These are phyloP conservation scores for Brachionus manjavacas DNA, from an alignment of 1,140 invertebrate species.

Conservation along the genomic window DNA sequence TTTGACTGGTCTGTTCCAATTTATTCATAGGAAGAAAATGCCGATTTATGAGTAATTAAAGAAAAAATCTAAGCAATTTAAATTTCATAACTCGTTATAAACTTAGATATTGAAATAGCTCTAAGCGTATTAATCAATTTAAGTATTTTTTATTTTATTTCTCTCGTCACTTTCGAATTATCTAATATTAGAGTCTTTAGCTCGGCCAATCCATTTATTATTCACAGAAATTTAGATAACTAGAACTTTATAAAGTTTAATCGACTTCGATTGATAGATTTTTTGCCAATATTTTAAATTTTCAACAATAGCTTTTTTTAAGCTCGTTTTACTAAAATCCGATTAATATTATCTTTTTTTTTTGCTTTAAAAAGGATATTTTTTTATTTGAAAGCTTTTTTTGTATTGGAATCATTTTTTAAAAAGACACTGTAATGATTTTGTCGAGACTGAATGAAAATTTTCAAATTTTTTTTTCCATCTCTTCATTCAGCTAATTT, in stretches of 20 bases:
- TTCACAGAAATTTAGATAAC: neutral
- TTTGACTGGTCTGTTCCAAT: constrained; percentile 8
- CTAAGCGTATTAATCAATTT: constrained; percentile 26
- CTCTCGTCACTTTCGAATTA: constrained; percentile 9
- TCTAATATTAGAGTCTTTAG: neutral
- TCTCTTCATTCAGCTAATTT: too few species aligned
- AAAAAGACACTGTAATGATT: too few species aligned
- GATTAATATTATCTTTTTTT: neutral
- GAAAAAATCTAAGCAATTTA: constrained; percentile 9
- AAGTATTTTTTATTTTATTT: neutral
- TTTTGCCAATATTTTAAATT: neutral
- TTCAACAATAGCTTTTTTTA: constrained; percentile 4
- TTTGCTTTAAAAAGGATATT: neutral
- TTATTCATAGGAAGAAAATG: neutral
- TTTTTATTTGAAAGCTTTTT: neutral
- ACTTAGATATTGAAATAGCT: constrained; percentile 9
- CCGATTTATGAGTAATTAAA: neutral
- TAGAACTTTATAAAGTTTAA: neutral
- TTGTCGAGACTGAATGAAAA: too few species aligned
- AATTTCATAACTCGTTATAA: neutral
- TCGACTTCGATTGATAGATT: neutral
- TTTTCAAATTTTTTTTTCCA: too few species aligned
- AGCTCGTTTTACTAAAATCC: neutral
- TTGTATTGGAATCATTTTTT: neutral
- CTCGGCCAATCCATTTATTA: neutral